A percentile compares a stretch with the other conserved stretches of the same genome.
Evolutionary conservation across 2,888 invertebrate species (phyloP).

Genomic region (Odontothrips loti): DNA sequence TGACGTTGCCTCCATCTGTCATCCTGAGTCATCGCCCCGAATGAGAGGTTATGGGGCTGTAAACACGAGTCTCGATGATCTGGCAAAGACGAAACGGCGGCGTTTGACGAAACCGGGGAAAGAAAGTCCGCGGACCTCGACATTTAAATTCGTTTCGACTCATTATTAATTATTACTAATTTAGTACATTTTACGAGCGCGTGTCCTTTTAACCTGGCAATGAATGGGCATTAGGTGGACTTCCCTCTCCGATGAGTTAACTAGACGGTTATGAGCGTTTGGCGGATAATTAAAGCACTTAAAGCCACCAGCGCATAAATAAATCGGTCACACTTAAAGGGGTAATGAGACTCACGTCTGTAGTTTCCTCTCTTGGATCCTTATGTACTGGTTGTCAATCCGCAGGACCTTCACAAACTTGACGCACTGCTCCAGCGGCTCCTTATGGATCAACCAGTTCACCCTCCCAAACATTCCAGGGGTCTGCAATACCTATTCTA

Average conservation of each 20-base stretch:
- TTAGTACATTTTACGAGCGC: background rate
- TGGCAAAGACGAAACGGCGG: background rate
- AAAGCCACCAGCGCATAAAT: background rate
- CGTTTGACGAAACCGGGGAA: background rate
- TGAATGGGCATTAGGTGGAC: background rate
- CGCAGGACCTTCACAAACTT: background rate
- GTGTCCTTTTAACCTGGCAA: background rate
- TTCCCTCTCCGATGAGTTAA: background rate
- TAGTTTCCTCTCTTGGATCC: background rate
- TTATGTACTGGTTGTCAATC: background rate
- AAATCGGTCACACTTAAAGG: background rate
- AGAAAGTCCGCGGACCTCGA: background rate
- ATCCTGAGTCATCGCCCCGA: background rate
- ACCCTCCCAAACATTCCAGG: slow-evolving; percentile 18
- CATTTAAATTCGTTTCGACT: background rate
- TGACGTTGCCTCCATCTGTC: background rate
- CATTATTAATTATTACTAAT: background rate
- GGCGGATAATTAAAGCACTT: background rate
- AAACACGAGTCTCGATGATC: background rate
- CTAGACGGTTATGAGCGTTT: background rate
- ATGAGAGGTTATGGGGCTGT: background rate
- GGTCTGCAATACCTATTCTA: background rate
- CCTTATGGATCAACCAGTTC: slow-evolving; percentile 2
- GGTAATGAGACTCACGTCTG: background rate
- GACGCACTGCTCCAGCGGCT: slow-evolving; percentile 5